phyloP scores from a whole-genome alignment of 2,888 invertebrate species.

The Polydrusus cervinus region DNA sequence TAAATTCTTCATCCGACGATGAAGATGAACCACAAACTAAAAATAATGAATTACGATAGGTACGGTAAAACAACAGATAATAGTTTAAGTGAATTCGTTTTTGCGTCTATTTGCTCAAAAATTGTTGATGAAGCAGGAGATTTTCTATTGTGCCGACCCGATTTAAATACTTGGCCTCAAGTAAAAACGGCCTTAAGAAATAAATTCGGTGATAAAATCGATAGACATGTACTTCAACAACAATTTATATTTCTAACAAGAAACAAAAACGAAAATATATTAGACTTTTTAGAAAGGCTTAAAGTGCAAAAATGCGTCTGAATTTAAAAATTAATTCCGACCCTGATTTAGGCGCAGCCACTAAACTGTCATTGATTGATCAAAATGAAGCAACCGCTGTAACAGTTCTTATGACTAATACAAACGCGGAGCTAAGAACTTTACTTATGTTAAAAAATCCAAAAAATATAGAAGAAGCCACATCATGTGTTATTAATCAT shows the following conservation, averaged over 20 bases:
- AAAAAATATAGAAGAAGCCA: conserved; percentile 17
- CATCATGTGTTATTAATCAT: neutral
- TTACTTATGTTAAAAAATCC: conserved; percentile 31
- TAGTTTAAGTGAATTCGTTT: conserved; percentile 27
- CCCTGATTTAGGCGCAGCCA: neutral
- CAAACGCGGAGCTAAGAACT: conserved; percentile 9
- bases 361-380: conserved; percentile 1
- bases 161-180: conserved; percentile 28
- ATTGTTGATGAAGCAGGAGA: conserved; percentile 39
- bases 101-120: conserved; percentile 38
- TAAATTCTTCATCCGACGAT: too few species aligned
- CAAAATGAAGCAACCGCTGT: conserved; percentile 24
- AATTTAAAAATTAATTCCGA: conserved; percentile 8
- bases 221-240: conserved; percentile 15
- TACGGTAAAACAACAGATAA: conserved; percentile 20
- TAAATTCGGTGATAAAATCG: conserved; percentile 8
- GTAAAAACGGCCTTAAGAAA: conserved; percentile 25
- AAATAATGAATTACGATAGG: too few species aligned
- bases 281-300: conserved; percentile 28
- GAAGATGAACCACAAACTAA: too few species aligned
- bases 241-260: neutral
- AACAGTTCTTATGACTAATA: conserved; percentile 23
- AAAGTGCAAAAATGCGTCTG: conserved; percentile 14
- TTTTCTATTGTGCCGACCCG: conserved; percentile 38
- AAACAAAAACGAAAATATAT: conserved; percentile 13